Evolutionary conservation across 2,113 vertebrate genomes (phyloP), one percentile per base, ranked within the genome.

Genomic region (Romanogobio albipinnatus): DNA sequence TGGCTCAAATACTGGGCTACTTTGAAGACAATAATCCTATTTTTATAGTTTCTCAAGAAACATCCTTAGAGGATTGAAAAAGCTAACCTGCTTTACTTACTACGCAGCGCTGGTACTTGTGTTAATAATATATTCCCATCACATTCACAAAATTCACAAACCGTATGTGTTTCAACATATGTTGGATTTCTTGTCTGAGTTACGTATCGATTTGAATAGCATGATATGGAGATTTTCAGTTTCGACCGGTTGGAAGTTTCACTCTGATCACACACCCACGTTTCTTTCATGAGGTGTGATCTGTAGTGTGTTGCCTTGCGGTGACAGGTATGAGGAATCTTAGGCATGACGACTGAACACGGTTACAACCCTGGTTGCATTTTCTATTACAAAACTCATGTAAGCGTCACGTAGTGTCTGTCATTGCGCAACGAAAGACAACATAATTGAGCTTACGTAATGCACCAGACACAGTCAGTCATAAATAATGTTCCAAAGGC

Each of bases 251-350:
- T 56, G 33, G 5, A 77, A 36, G 75, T 58, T 77, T 61, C n/a
- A 13, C 76, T 68, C 5, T 81, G 24, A 59, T 58, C 83, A 71
- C 76, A 71, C 83, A 58, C 83, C 62, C 61, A 59, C 15, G 22
- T 78, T 76, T 43, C 24, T 56, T 62, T 66, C 59, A 33, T 4
- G 1, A 33, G 33, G 26, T 17, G 71, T 24, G 56, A 14, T 47
- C 13, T 70, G 15, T 24, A 29, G 47, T 13, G 1, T 68, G 89
- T 92, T 79, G 22, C 61, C 70, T 85, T 86, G 83, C 58, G 84
- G 84, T 91, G 87, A 76, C 83, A 89, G 88, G 87, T 90, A 91
- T 89, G 89, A 86, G 86, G 49, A 89, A 56, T 83, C 29, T 49
- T 81, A 53, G 68, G 68, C 76, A 29, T 47, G 15, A 53, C 1